Conservation (phyloP, 37 sponge, comb jelly and placozoan genomes). For the Sycon ciliatum region DNA sequence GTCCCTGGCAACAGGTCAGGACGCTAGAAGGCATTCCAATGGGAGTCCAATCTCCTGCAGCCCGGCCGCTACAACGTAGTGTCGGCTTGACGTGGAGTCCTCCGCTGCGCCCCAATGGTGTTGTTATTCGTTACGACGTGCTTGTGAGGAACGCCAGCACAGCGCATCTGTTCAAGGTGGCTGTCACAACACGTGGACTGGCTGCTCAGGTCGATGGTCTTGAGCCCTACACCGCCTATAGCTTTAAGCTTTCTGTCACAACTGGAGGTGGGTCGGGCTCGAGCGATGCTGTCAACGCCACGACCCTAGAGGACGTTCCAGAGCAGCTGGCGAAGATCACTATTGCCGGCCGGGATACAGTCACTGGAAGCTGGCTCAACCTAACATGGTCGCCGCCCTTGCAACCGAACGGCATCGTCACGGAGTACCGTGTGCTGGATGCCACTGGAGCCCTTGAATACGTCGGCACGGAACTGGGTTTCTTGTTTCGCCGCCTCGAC, state of each 20-base stretch:
- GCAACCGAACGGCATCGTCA: conserved; percentile 56
- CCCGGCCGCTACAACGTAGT: no score
- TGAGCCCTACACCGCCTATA: conserved; percentile 51
- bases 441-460: no score
- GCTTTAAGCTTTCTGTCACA: conserved; percentile 46
- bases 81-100: conserved; percentile 37
- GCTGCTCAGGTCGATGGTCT: conserved; percentile 30
- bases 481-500: conserved; percentile 33
- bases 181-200: conserved; percentile 25
- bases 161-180: conserved; percentile 13
- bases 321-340: conserved; percentile 43
- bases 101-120: no score
- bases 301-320: conserved; percentile 51
- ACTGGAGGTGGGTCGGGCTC: conserved; percentile 48
- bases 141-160: no score
- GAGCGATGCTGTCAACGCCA: conserved; percentile 35
- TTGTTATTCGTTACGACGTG: no score
- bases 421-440: conserved; percentile 37
- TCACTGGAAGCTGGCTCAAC: conserved; percentile 33
- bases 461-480: no score
- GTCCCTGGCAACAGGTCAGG: conserved; percentile 17
- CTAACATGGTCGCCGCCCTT: conserved; percentile 58
- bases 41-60: conserved; percentile 27
- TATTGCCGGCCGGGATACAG: conserved; percentile 10
- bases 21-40: conserved; percentile 54